Percentiles rank a stretch among this genome's conserved stretches.
Evolutionary conservation across 2,888 invertebrate genomes (phyloP).

Genomic region (Rotaria socialis): DNA sequence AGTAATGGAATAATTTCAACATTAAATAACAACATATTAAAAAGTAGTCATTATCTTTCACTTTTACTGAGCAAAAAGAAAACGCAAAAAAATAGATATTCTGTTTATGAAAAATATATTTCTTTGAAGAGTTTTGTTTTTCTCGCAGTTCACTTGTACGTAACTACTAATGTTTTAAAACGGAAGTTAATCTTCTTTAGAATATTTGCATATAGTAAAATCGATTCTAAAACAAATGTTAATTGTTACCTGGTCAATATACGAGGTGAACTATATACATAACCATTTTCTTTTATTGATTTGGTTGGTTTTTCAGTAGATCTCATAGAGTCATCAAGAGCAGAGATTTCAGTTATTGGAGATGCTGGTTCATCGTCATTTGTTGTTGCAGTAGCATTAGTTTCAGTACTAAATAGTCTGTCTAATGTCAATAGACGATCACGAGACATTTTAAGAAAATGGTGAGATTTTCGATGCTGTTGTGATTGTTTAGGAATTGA

Average conservation of each 20-base stretch:
- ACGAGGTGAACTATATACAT: background rate
- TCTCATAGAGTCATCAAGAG: background rate
- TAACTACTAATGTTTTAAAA: too few species aligned
- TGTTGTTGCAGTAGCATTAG: background rate
- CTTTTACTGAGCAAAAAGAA: background rate
- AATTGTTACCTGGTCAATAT: background rate
- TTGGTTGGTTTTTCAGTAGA: background rate
- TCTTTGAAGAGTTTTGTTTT: too few species aligned
- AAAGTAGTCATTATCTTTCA: background rate
- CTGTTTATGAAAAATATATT: background rate
- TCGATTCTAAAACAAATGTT: too few species aligned
- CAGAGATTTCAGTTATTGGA: background rate
- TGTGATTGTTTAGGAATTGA: background rate
- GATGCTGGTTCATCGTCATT: background rate
- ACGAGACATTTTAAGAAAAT: slow-evolving; percentile 8
- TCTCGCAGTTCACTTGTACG: too few species aligned
- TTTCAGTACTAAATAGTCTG: background rate
- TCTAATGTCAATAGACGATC: slow-evolving; percentile 29
- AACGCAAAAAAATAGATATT: background rate
- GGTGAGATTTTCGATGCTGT: background rate
- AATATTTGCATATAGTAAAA: too few species aligned
- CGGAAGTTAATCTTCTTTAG: too few species aligned
- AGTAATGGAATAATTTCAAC: background rate
- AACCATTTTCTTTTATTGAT: background rate
- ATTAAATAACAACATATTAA: background rate